These are phyloP conservation scores for Bellardia bayeri DNA, from an alignment of 2,888 invertebrate genomes.

Conservation along the genomic window DNA sequence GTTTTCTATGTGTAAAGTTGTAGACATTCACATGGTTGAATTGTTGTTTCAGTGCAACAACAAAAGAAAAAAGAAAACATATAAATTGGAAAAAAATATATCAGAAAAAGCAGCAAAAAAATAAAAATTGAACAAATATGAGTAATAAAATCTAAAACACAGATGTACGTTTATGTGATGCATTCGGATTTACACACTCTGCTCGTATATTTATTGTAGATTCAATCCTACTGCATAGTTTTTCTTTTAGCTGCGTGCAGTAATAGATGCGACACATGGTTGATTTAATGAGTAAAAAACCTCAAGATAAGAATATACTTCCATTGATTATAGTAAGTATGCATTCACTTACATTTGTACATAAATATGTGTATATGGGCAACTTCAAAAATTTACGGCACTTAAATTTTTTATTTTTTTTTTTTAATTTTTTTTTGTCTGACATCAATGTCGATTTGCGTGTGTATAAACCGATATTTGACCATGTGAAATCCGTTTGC, in stretches of 20 bases:
- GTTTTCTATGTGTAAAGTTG: slow-evolving; percentile 32
- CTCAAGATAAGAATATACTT: slow-evolving; percentile 16
- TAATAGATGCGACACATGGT: slow-evolving; percentile 25
- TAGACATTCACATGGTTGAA: slow-evolving; percentile 58
- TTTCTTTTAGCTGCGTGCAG: slow-evolving; percentile 6
- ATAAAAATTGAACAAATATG: slow-evolving; percentile 36
- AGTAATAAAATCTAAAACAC: slow-evolving; percentile 46
- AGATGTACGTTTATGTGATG: slow-evolving; percentile 14
- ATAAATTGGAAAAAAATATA: not conserved
- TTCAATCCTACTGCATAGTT: not conserved
- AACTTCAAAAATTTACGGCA: too few species aligned
- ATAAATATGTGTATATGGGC: not conserved
- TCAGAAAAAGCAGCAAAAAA: not conserved
- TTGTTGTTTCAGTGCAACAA: slow-evolving; percentile 26
- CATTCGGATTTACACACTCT: slow-evolving; percentile 26
- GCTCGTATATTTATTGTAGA: not conserved
- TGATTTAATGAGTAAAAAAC: slow-evolving; percentile 36
- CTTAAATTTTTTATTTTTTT: too few species aligned
- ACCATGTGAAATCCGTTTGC: too few species aligned
- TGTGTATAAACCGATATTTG: too few species aligned
- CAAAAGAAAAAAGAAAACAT: not conserved
- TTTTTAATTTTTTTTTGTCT: too few species aligned
- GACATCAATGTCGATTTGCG: too few species aligned
- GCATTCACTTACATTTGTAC: not conserved
- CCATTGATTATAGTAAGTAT: not conserved